Evolutionary conservation across 2,113 vertebrate species (phyloP).

Genomic region (Oncorhynchus nerka): DNA sequence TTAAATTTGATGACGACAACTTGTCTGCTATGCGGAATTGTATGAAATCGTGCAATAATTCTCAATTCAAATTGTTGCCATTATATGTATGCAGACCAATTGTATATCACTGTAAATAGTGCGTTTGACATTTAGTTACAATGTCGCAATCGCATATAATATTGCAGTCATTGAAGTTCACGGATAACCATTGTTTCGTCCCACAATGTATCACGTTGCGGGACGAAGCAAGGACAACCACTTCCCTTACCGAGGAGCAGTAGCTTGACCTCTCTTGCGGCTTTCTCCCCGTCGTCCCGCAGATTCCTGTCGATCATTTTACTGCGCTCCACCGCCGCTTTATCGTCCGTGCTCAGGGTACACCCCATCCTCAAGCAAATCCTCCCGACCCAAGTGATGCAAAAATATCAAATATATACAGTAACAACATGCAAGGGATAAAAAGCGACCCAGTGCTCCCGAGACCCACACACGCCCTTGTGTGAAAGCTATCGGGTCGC

Average conservation of each 20-base stretch:
- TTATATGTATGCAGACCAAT: neutral
- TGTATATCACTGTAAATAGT: neutral
- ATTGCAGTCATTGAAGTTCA: constrained; percentile 20
- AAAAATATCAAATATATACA: constrained; percentile 41
- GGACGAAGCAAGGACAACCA: no score
- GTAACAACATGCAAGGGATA: constrained; percentile 59
- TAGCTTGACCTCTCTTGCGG: constrained; percentile 94
- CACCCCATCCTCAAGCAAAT: constrained; percentile 84
- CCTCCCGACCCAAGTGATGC: constrained; percentile 38
- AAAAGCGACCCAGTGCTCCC: constrained; percentile 24
- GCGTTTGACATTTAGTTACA: neutral
- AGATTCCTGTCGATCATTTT: constrained; percentile 98
- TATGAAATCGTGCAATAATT: neutral
- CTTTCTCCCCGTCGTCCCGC: constrained; percentile 96
- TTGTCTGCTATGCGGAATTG: neutral
- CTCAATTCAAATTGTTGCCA: neutral
- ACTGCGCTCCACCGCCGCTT: constrained; percentile 96
- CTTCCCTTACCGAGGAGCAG: constrained; percentile 88
- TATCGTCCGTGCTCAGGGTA: constrained; percentile 97
- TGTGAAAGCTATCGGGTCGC: constrained; percentile 42
- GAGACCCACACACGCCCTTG: constrained; percentile 58
- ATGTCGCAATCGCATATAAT: constrained; percentile 30
- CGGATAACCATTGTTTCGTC: neutral
- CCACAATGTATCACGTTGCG: no score
- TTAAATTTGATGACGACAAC: neutral